Base-by-base conservation (phyloP, 2,888 invertebrate genomes). In the Autographa gamma region DNA sequence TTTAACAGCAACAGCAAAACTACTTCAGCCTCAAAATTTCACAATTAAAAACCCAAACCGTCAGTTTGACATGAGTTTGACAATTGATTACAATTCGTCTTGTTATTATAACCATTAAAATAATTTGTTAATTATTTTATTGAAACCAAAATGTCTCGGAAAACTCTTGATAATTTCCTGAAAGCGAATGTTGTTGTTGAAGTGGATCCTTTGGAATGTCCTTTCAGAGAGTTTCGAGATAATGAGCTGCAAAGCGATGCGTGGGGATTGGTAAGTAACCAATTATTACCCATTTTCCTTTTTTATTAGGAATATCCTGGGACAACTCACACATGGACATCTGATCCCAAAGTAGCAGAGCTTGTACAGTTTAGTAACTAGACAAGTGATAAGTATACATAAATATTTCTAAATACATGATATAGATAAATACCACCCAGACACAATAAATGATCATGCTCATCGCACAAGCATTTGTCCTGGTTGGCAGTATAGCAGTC, bases 141-240 rank as follows among this genome's bases (percentile, higher is more conserved):
- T n/a, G 16, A 2, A 19, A 18, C 4, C 0, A 72, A 71, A 61
- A 87, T 86, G 86, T 73, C 84, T 2, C 82, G 77, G 52, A 86
- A 86, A 71, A 85, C 79, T 9, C 25, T 69, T 25, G 52, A 73
- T 0, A 85, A 74, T 5, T 2, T 54, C 0, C 52, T 69, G 0
- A 90, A 86, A 52, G 84, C 81, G 18, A 11, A 74, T 16, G 0
- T 86, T 2, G 68, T 85, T 0, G 72, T 82, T 3, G 82, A 85
- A 25, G 66, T 87, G 1, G 89, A 92, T 62, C 91, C 91, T 0
- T 80, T 86, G 0, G 95, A 93, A 34, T 94, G 94, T 78, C 95
- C 95, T 0, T 95, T 95, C 58, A 89, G 93, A 60, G 95, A 95
- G 38, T 95, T 93, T 54, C 83, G 89, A 62, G 95, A 95, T 58